Evolutionary conservation across 2,888 invertebrate species (phyloP), one percentile per base, ranked within the genome.

Genomic region (Trichacis sp.): DNA sequence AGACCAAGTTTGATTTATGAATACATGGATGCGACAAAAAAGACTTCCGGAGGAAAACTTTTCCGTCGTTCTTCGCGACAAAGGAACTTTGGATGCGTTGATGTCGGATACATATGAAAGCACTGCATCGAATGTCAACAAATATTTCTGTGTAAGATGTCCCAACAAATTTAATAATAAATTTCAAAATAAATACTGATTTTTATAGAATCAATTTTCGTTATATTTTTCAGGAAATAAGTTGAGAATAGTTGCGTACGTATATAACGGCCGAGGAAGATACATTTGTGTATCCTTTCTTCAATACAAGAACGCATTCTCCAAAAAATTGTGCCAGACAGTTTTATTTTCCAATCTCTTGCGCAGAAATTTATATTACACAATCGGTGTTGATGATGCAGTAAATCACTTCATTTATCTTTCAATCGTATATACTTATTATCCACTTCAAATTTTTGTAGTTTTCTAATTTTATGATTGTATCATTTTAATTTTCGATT

Each of bases 21-120:
- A 42, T 89, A 91, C 79, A 96, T 96, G 95, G 96, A 98, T 86
- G 94, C 94, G 0, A 89, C 92, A 11, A 86, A 92, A 71, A 93
- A 93, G 89, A 85, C 86, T 0, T 97, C 78, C 86, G 4, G 88
- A 93, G 82, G 91, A 90, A 2, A 84, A 87, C 51, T 97, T 95
- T 81, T 92, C 89, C 72, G 95, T 94, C 1, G 91, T 97, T 2
- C 81, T 99, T n/a, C n/a, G n/a, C 11, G 99, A 99, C 81, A 99
- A 99, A 87, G 99, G 97, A 18, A 99, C 98, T 0, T 85, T 99
- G 49, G 99, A 99, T 86, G 98, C 98, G 0, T 84, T 99, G 8
- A 93, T 94, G 91, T 90, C 93, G 0, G 91, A 94, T 77, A 88
- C 90, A 68, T 85, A 88, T 0, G 85, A 87, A 53, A 90, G 89